Percentiles rank a stretch among this genome's conserved stretches.
Evolutionary conservation across 2,113 vertebrate species (phyloP).

Genomic region (Myrmophylax atrothorax): DNA sequence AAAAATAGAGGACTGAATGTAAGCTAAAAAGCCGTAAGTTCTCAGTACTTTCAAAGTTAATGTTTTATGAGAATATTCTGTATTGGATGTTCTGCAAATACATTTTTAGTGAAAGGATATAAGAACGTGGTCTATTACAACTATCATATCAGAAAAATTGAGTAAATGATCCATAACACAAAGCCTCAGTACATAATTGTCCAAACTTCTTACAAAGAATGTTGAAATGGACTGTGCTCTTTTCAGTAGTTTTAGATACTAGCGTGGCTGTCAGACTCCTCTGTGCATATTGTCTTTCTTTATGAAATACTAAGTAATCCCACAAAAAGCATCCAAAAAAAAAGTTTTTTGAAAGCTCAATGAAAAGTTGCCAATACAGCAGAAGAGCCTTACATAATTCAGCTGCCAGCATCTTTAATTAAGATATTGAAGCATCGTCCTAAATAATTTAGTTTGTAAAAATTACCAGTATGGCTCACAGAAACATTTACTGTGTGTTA

Average conservation of each 20-base stretch:
- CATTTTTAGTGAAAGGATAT: neutral
- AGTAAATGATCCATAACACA: slow-evolving; percentile 22
- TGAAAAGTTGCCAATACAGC: neutral
- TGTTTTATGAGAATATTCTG: neutral
- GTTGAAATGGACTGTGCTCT: neutral
- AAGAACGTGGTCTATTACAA: neutral
- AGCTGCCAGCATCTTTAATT: neutral
- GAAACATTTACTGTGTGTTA: neutral
- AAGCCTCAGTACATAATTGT: slow-evolving; percentile 6
- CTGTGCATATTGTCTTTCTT: neutral
- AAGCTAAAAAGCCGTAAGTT: neutral
- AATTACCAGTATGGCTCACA: neutral
- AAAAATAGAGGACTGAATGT: neutral
- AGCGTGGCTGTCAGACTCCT: neutral
- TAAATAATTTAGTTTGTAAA: neutral
- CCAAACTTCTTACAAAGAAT: slow-evolving; percentile 21
- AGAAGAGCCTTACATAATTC: neutral
- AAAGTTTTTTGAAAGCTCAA: neutral
- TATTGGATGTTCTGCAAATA: neutral
- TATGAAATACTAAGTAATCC: slow-evolving; percentile 10
- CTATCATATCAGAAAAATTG: neutral
- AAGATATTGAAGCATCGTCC: neutral
- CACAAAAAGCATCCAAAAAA: neutral
- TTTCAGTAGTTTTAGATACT: neutral
- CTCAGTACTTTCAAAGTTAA: neutral